phyloP scores from a whole-genome alignment of 1,140 invertebrate genomes.

The Scaptomyza graminum region DNA sequence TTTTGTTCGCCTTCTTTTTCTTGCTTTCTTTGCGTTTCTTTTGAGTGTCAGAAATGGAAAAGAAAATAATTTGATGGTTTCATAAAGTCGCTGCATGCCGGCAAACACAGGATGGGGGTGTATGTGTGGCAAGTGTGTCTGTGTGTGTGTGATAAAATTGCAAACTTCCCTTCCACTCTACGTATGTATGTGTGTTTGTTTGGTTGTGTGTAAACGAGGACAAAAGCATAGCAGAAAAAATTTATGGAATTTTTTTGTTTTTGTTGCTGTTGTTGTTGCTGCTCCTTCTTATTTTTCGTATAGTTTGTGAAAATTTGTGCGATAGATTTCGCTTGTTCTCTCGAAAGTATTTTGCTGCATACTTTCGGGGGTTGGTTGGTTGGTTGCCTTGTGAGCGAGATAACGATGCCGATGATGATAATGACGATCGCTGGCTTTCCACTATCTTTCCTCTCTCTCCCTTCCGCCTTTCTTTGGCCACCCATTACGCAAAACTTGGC shows the following conservation, averaged over 20 bases:
- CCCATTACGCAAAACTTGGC: conserved; percentile 47
- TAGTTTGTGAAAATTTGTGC: conserved; percentile 66
- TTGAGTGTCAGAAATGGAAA: conserved; percentile 84
- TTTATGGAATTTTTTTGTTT: conserved; percentile 69
- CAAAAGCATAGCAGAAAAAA: conserved; percentile 56
- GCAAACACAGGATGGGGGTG: conserved; percentile 21
- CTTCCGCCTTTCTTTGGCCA: background rate
- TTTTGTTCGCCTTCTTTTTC: conserved; percentile 33
- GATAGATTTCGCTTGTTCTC: conserved; percentile 60
- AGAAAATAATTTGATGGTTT: conserved; percentile 84
- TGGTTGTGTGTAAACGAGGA: conserved; percentile 36
- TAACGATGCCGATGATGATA: conserved; percentile 52
- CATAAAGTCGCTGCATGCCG: conserved; percentile 71
- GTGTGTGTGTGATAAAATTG: conserved; percentile 73
- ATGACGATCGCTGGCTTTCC: conserved; percentile 28
- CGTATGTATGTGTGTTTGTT: conserved; percentile 27
- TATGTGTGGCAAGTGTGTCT: conserved; percentile 20
- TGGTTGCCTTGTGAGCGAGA: conserved; percentile 45
- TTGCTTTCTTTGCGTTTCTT: conserved; percentile 73
- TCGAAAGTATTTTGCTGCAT: conserved; percentile 68
- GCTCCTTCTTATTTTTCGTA: conserved; percentile 58
- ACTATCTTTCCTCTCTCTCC: background rate
- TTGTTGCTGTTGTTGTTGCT: conserved; percentile 39
- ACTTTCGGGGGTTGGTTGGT: conserved; percentile 45
- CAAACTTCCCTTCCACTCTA: conserved; percentile 59